Evolutionary conservation across 2,113 vertebrate species (phyloP), one percentile per base, ranked within the genome.

Genomic region (Nibea albiflora): DNA sequence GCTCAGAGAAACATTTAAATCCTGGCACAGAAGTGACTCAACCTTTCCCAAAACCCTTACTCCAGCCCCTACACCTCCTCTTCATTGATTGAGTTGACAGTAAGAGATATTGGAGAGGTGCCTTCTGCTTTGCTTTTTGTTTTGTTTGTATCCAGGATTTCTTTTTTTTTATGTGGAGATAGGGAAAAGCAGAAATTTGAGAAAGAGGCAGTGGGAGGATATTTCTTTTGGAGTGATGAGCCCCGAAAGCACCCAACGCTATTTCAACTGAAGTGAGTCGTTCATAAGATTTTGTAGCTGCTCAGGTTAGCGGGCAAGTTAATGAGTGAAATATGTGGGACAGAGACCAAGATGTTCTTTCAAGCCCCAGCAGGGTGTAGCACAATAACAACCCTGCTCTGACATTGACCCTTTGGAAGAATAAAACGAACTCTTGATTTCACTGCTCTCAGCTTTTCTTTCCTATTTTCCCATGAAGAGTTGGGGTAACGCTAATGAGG

Each of bases 301-400:
- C 71, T 87, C 47, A 66, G 42, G 69, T 78, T 84, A 72, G 67
- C 5, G 3, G 61, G 68, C 8, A 10, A 53, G 74, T 75, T 86
- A 85, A 88, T 35, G 73, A 86, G 78, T 24, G 65, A 82, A 90
- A 74, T 80, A 73, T 90, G 82, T 81, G 72, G 79, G 57, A 65
- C 31, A 4, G 15, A 24, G 58, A 85, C 65, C 53, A 65, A 54
- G 67, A 77, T 80, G 82, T 83, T 65, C 63, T 84, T 82, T 88
- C 50, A 17, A 22, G 53, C 12, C 86, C 46, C 86, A 79, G 75
- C 71, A 81, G 84, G 78, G 75, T 87, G 64, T 72, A 78, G 78
- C 61, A 49, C 76, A 88, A 84, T 67, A 83, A 83, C 82, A 77
- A 73, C 84, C 57, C 77, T 63, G 83, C 75, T 82, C 49, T 15